phyloP scores from a whole-genome alignment of 2,113 vertebrate species.

The Epinephelus fuscoguttatus region DNA sequence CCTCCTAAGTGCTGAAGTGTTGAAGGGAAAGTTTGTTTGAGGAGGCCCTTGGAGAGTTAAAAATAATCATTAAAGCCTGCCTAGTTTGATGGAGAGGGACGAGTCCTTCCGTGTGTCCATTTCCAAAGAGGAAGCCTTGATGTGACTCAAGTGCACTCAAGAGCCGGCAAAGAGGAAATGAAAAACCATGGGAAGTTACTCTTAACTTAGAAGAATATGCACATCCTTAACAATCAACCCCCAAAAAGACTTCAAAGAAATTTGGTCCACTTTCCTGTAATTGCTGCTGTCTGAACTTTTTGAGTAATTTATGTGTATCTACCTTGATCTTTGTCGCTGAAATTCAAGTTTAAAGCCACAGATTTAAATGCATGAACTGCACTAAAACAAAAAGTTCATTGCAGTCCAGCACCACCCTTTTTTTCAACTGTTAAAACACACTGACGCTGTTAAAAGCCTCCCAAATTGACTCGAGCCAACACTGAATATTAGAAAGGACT shows the following conservation, averaged over 20 bases:
- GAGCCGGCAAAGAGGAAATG: slow-evolving; percentile 29
- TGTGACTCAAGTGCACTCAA: slow-evolving; percentile 56
- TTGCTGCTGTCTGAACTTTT: slow-evolving; percentile 33
- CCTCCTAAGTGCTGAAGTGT: slow-evolving; percentile 15
- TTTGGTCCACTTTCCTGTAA: slow-evolving; percentile 42
- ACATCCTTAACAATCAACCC: slow-evolving; percentile 36
- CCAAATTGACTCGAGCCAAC: background rate
- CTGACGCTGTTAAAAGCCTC: background rate
- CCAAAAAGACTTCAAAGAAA: slow-evolving; percentile 45
- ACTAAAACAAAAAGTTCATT: background rate
- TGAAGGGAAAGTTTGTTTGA: slow-evolving; percentile 40
- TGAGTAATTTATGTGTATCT: background rate
- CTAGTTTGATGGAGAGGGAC: slow-evolving; percentile 10
- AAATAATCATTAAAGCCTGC: slow-evolving; percentile 58
- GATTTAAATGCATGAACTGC: background rate
- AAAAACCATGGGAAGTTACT: slow-evolving; percentile 51
- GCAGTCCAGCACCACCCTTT: background rate
- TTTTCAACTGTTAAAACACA: background rate
- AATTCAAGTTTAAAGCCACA: background rate
- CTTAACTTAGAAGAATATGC: slow-evolving; percentile 18
- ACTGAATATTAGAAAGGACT: background rate
- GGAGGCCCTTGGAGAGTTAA: slow-evolving; percentile 41
- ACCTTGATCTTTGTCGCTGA: slow-evolving; percentile 6
- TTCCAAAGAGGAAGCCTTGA: slow-evolving; percentile 30
- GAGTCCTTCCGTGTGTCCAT: slow-evolving; percentile 27